Evolutionary conservation across 1,140 invertebrate species (phyloP), one percentile per base, ranked within the genome.

Genomic region (Dolichoris vasculosae): DNA sequence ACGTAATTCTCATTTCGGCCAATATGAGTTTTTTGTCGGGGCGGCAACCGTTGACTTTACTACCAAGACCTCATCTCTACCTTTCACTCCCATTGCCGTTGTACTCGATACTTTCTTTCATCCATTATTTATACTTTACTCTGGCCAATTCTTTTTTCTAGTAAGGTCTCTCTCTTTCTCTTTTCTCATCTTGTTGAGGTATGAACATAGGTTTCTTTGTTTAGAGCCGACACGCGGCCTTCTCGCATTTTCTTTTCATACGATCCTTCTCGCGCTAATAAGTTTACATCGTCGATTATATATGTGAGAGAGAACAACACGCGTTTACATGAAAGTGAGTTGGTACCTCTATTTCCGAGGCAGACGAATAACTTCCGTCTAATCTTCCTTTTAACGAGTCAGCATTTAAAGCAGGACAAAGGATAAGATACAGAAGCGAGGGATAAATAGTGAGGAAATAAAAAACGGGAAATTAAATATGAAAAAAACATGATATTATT

Each of bases 1-100:
- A 89, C 88, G 90, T 89, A 90, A 90, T 87, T 89, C 91, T 91
- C 89, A 91, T 91, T 92, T 92, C 85, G 88, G 88, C 88, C 89
- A 92, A 92, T 92, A 92, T 91, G 77, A 84, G 82, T 89, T 92
- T 92, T 92, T 91, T 91, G 87, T 85, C 77, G 78, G 87, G 88
- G 88, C 90, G 89, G 89, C 88, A 90, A 87, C 88, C 88, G 88
- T 90, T 90, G 89, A 91, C 89, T 91, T 89, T 89, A 89, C 88
- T 88, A 73, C 87, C 88, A 83, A 87, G 76, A 89, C 86, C 88
- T 88, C 89, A 89, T 90, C 87, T 51, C 67, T 59, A 59, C 55
- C 15, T 82, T 75, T 86, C 46, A 67, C 64, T 86, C 40, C 11
- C 46, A 15, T 43, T 6, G 38, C 26, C 30, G 38, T 30, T 43